Base-by-base conservation (phyloP, 2,888 invertebrate species). In the Epicampocera succincta region DNA sequence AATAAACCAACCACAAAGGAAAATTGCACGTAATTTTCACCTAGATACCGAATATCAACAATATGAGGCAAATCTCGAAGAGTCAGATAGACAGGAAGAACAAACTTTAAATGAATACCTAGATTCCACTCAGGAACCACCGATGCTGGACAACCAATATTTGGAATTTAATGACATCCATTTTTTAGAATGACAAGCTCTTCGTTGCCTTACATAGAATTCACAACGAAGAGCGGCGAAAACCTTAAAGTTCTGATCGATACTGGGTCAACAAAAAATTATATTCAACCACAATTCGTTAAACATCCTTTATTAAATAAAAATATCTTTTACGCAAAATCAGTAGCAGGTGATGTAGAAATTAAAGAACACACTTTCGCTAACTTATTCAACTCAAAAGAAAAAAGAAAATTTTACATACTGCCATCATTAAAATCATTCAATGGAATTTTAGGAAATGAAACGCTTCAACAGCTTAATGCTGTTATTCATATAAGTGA, bases 151-250 rank as follows among this genome's bases (percentile, higher is more conserved):
- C 1, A 60, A 61, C n/a, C 15, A 54, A 58, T 12, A 74, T 38
- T n/a, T 21, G 33, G 50, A 63, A 25, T 63, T 46, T 29, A 46
- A n/a, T 29, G 63, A 44, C 11, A 25, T 46, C 2, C 25, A 46
- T 63, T 44, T 63, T 73, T 61, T 73, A 60, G 48, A 29, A 21
- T 1, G 44, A 17, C 13, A 33, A 73, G 52, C 73, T 73, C 73
- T 65, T 74, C 65, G 74, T 65, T 65, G 46, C 56, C 56, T 11
- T 74, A 66, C 38, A 60, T 66, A n/a, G 56, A 74, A 46, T 65
- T 44, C 12, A 44, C 6, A 58, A 65, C 66, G 66, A 60, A 40
- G 56, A 74, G 65, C 33, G 65, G 65, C 29, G 54, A 65, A 25
- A 56, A 12, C 11, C 25, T 52, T n/a, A 52, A 61, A 19, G 15